Conservation (phyloP, 2,113 vertebrate genomes). For the Urocynchramus pylzowi region DNA sequence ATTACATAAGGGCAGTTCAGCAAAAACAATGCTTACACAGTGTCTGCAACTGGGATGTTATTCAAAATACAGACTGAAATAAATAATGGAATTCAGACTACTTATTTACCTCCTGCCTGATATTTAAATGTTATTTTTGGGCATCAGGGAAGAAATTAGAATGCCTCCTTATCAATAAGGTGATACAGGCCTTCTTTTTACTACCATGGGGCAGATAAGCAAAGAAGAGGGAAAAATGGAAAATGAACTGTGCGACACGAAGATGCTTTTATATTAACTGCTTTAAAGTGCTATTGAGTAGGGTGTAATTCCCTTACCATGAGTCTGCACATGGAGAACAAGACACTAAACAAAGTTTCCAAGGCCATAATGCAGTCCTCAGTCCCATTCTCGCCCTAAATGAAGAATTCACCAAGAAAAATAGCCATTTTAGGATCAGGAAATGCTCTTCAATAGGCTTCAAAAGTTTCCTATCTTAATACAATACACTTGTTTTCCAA, state of each 20-base stretch:
- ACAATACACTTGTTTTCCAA: not conserved
- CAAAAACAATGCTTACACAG: not conserved
- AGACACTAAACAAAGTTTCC: constrained; percentile 93
- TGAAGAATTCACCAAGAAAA: not conserved
- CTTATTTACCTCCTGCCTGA: not conserved
- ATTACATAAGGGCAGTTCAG: not conserved
- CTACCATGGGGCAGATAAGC: not conserved
- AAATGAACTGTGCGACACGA: not conserved
- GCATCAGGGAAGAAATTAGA: not conserved
- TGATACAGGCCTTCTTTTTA: not conserved
- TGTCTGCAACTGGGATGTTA: not conserved
- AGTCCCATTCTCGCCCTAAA: constrained; percentile 88
- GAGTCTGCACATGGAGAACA: constrained; percentile 95
- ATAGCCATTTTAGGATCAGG: not conserved
- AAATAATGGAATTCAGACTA: not conserved
- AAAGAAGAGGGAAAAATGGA: not conserved
- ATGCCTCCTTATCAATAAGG: not conserved
- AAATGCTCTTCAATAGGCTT: not conserved
- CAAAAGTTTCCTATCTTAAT: not conserved
- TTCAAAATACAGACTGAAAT: not conserved
- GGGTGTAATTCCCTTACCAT: constrained; percentile 84
- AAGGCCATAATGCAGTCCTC: constrained; percentile 91
- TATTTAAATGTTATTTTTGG: not conserved
- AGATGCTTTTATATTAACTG: not conserved
- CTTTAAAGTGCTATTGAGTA: not conserved